phyloP scores from a whole-genome alignment of 2,797 vertebrate species.

The Cottoperca gobio region DNA sequence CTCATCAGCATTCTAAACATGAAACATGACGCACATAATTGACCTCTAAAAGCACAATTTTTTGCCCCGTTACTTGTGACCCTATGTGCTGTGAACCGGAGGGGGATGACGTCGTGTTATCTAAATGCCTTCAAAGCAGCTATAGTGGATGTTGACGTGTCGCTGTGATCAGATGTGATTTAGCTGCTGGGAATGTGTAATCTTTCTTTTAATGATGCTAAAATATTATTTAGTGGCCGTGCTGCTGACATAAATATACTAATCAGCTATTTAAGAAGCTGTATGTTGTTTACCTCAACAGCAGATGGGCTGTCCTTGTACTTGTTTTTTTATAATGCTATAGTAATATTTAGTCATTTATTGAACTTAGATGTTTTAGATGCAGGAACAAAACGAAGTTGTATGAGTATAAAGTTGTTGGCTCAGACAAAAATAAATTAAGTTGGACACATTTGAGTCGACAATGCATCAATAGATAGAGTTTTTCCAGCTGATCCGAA shows the following conservation, averaged over 20 bases:
- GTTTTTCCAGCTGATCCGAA: not conserved
- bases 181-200: constrained; percentile 40
- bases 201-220: constrained; percentile 61
- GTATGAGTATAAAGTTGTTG: no score
- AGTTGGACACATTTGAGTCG: not conserved
- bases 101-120: constrained; percentile 42
- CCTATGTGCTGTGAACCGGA: constrained; percentile 13
- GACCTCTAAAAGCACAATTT: constrained; percentile 45
- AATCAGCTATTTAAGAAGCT: not conserved
- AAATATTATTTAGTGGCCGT: constrained; percentile 31
- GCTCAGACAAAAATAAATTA: not conserved
- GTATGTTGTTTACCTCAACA: not conserved
- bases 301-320: not conserved
- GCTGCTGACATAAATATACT: constrained; percentile 10
- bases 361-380: not conserved
- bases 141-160: constrained; percentile 60
- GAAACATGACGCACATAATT: constrained; percentile 18
- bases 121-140: constrained; percentile 41
- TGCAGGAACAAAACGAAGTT: no score
- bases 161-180: constrained; percentile 50
- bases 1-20: constrained; percentile 26
- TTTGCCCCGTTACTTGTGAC: constrained; percentile 30
- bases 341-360: not conserved
- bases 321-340: not conserved
- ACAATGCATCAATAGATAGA: not conserved